Conservation (phyloP, 2,797 vertebrate species). For the Pseudomugil gertrudae region DNA sequence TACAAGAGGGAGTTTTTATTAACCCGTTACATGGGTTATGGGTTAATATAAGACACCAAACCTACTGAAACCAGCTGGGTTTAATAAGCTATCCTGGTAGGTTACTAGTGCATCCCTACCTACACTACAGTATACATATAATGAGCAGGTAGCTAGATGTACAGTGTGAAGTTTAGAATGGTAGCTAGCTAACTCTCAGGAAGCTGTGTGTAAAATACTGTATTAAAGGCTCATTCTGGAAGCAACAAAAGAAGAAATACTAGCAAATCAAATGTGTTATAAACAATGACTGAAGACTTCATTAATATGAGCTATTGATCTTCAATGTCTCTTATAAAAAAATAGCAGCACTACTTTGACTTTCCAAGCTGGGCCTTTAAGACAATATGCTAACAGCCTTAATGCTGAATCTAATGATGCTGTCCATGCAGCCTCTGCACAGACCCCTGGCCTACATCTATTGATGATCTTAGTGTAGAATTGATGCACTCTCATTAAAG, state of each 20-base stretch:
- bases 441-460: conserved; percentile 45
- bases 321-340: conserved; percentile 1
- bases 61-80: conserved; percentile 2
- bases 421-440: conserved; percentile 60
- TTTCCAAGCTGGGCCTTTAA: conserved; percentile 68
- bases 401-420: conserved; percentile 66
- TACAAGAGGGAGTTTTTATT: conserved; percentile 4
- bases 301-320: neutral
- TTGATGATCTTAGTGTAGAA: conserved; percentile 35
- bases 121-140: conserved; percentile 28
- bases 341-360: conserved; percentile 9
- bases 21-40: conserved; percentile 1
- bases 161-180: conserved; percentile 59
- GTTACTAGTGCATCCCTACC: conserved; percentile 50
- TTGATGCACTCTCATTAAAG: conserved; percentile 51
- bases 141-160: conserved; percentile 75
- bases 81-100: conserved; percentile 9
- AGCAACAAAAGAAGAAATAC: conserved; percentile 40
- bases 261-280: conserved; percentile 6
- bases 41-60: neutral
- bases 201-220: conserved; percentile 76
- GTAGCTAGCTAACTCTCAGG: conserved; percentile 82
- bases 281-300: neutral
- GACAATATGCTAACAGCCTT: conserved; percentile 68
- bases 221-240: conserved; percentile 72